These are phyloP conservation scores for Rhea pennata DNA, from an alignment of 2,113 vertebrate species.

Conservation along the genomic window DNA sequence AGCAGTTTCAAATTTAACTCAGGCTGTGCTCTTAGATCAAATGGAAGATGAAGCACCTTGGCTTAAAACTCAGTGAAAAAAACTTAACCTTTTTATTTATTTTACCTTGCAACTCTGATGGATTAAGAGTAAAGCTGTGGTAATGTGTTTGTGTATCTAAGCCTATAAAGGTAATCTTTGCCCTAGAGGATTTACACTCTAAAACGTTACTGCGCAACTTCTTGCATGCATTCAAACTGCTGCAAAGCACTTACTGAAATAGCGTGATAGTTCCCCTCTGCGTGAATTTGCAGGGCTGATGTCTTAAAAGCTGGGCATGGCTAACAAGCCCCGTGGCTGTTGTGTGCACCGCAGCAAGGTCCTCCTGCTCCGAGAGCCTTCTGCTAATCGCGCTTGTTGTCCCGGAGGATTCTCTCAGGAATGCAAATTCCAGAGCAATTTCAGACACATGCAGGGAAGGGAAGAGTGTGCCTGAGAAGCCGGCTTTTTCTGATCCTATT, in stretches of 20 bases:
- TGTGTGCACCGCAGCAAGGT: not conserved
- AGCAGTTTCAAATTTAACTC: not conserved
- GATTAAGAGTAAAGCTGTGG: not conserved
- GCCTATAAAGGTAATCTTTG: not conserved
- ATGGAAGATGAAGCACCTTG: not conserved
- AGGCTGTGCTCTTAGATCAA: not conserved
- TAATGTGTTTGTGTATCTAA: not conserved
- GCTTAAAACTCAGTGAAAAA: not conserved
- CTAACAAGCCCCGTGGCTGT: not conserved
- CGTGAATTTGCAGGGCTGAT: not conserved
- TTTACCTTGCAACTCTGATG: not conserved
- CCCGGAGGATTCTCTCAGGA: not conserved
- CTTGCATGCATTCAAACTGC: not conserved
- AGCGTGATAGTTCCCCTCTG: not conserved
- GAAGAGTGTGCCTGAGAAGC: not conserved
- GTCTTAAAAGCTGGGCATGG: not conserved
- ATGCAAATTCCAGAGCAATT: not conserved
- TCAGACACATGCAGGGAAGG: not conserved
- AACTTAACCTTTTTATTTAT: not conserved
- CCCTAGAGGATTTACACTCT: not conserved
- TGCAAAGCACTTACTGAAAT: rapidly evolving
- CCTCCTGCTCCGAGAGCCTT: not conserved
- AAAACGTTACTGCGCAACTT: not conserved
- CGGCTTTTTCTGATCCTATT: not conserved
- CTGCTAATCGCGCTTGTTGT: not conserved